These are phyloP conservation scores for Aviceda subcristata DNA, from an alignment of 2,113 vertebrate species.

Conservation along the genomic window DNA sequence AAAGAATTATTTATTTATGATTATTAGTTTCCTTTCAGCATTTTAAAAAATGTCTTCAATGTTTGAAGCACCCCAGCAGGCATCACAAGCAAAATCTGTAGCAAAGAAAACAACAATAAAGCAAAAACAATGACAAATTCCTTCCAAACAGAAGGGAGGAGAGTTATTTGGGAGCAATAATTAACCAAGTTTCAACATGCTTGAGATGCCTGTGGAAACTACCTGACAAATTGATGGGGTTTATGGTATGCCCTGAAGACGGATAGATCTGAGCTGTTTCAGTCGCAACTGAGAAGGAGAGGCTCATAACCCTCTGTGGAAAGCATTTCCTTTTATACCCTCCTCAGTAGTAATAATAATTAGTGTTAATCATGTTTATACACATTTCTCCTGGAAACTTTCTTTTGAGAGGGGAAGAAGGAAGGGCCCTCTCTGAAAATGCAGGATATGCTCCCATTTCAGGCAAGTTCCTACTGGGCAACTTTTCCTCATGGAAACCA, in stretches of 20 bases:
- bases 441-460: neutral
- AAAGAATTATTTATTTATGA: slow-evolving; percentile 66
- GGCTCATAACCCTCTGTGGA: neutral
- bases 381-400: neutral
- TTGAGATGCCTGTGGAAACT: neutral
- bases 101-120: neutral
- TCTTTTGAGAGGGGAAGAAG: neutral
- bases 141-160: neutral
- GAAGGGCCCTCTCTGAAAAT: neutral
- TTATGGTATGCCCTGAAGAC: neutral
- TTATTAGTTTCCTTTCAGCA: slow-evolving; percentile 58
- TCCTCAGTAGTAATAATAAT: neutral
- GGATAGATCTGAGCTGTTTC: neutral
- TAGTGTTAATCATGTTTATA: neutral
- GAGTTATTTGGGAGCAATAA: neutral
- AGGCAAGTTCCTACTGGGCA: neutral
- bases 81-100: neutral
- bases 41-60: slow-evolving; percentile 40
- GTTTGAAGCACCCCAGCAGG: slow-evolving; percentile 46
- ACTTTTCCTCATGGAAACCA: neutral
- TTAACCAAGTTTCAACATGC: neutral
- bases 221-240: neutral
- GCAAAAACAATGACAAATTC: slow-evolving; percentile 19
- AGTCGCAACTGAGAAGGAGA: neutral
- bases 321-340: neutral